These are phyloP conservation scores for Archilochus colubris DNA, from an alignment of 2,113 vertebrate species.

Conservation along the genomic window DNA sequence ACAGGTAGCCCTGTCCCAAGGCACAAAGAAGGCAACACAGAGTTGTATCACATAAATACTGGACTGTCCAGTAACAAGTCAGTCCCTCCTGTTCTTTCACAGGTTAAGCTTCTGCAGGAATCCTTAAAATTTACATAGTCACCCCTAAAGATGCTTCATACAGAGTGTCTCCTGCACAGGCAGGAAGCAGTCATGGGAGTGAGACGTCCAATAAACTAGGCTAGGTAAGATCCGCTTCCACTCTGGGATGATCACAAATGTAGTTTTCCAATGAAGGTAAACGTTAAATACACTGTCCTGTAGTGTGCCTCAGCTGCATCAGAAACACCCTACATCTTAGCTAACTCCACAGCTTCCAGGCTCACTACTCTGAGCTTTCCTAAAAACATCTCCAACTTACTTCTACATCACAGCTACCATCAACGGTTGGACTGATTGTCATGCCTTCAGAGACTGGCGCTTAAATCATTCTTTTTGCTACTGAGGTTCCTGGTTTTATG, in stretches of 20 bases:
- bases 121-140: not conserved
- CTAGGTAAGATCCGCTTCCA: not conserved
- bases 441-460: not conserved
- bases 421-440: not conserved
- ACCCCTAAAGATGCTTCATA: not conserved
- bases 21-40: not conserved
- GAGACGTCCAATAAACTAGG: not conserved
- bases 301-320: not conserved
- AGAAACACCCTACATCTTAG: not conserved
- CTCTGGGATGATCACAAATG: not conserved
- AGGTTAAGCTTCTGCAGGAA: not conserved
- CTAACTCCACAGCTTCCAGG: not conserved
- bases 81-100: not conserved
- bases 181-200: not conserved
- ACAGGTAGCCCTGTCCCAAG: not conserved
- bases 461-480: not conserved
- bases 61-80: not conserved
- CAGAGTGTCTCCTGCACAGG: not conserved
- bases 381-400: not conserved
- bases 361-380: not conserved
- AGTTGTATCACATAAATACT: not conserved
- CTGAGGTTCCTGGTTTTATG: not conserved
- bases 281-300: not conserved
- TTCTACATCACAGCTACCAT: not conserved
- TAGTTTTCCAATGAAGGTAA: not conserved